Base-by-base conservation (phyloP, 2,113 vertebrate species). In the Suncus etruscus region DNA sequence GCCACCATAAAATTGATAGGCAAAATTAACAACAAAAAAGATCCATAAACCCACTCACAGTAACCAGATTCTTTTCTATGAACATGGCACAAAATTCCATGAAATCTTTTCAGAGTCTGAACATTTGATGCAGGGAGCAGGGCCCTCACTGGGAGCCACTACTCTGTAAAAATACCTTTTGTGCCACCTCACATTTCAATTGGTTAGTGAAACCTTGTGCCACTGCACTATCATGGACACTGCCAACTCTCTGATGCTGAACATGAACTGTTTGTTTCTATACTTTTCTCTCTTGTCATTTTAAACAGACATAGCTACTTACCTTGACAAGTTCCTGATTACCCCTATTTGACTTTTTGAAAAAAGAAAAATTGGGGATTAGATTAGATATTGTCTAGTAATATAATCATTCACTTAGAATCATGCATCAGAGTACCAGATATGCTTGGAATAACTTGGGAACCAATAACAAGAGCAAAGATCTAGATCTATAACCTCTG, bases 191-290 rank as follows among this genome's bases (percentile, higher is more conserved):
- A 6, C 58, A 61, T 54, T 58, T 69, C 69, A 45, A 18, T 32
- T 10, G 39, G 22, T 0, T 6, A 3, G 15, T 39, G 15, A 39
- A 9, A 63, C 9, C 0, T 22, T 25, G 3, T 8, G 15, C 15
- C 18, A 31, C 47, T n/a, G 50, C 0, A 1, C 22, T 0, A 7
- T 75, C 47, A 6, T 25, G 14, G 15, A 14, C 1, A 0, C 1
- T 39, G 10, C 22, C 18, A 74, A 1, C 2, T 50, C 29, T 45
- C 81, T 68, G 27, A 27, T 24, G 2, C 25, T 24, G 14, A 50
- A 32, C 18, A 31, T 39, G 4, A 4, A 0, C n/a, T n/a, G 1
- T 70, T 31, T n/a, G 1, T 70, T 31, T 61, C 51, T 79, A 8
- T 50, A 18, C 61, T 48, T 39, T 80, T 16, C 25, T 31, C 1